A percentile compares a stretch with the other conserved stretches of the same genome.
Evolutionary conservation across 2,888 invertebrate genomes (phyloP).

Genomic region (Thalpophila matura): DNA sequence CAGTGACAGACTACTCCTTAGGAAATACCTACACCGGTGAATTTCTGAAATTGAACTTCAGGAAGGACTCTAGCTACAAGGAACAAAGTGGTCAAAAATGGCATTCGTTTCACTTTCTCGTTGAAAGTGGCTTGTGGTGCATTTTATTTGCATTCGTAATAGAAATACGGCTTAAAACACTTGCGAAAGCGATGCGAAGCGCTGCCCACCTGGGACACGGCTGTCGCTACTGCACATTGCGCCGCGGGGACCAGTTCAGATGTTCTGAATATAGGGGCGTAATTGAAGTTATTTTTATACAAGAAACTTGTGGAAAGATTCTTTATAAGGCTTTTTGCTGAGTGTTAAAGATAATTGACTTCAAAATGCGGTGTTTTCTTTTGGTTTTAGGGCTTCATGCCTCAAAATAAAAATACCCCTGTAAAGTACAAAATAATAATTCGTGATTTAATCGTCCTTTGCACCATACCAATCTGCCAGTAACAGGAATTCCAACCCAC

Average conservation of each 20-base stretch:
- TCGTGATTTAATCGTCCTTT: not conserved
- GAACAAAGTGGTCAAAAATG: not conserved
- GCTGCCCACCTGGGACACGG: not conserved
- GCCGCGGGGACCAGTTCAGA: not conserved
- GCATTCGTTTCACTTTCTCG: not conserved
- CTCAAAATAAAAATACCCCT: too few relatives aligned
- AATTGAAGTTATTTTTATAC: conserved; percentile 9
- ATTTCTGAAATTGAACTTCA: not conserved
- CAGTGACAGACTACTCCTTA: not conserved
- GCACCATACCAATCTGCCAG: not conserved
- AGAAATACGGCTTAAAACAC: not conserved
- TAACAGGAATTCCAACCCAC: not conserved
- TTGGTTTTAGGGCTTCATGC: not conserved
- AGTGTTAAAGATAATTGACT: not conserved
- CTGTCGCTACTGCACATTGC: not conserved
- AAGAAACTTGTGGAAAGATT: not conserved
- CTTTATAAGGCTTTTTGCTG: not conserved
- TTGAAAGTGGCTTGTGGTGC: not conserved
- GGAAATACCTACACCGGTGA: too few relatives aligned
- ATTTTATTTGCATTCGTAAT: not conserved
- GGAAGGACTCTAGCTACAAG: not conserved
- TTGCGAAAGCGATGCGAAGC: not conserved
- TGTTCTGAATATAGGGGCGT: not conserved
- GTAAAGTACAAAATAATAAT: too few relatives aligned
- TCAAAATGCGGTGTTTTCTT: not conserved